phyloP scores from a whole-genome alignment of 2,888 invertebrate genomes.

The Eugnorisma glareosa region DNA sequence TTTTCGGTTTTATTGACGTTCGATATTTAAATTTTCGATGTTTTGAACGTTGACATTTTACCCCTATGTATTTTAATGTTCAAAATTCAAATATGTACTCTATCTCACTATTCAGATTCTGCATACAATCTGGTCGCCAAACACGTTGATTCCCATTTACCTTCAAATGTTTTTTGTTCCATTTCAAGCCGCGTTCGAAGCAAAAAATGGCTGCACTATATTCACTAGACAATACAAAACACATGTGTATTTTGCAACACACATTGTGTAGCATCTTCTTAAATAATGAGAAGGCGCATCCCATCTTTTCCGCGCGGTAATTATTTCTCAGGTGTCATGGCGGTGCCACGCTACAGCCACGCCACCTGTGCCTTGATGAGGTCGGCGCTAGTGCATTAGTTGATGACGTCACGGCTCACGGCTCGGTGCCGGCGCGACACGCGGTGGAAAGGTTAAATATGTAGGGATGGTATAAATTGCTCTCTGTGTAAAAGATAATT shows the following conservation, averaged over 20 bases:
- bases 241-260: conserved; percentile 71
- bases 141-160: conserved; percentile 34
- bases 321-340: conserved; percentile 79
- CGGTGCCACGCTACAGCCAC: conserved; percentile 53
- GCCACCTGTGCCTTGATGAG: conserved; percentile 77
- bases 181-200: conserved; percentile 49
- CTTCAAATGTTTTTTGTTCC: conserved; percentile 40
- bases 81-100: too few species aligned
- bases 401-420: conserved; percentile 85
- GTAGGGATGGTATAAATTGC: conserved; percentile 2
- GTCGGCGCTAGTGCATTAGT: conserved; percentile 86
- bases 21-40: too few species aligned
- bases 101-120: background rate
- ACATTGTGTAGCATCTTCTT: conserved; percentile 79
- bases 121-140: conserved; percentile 11
- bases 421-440: conserved; percentile 67
- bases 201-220: conserved; percentile 60
- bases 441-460: conserved; percentile 31
- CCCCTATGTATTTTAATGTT: too few species aligned
- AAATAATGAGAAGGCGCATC: conserved; percentile 83
- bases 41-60: too few species aligned
- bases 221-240: conserved; percentile 69
- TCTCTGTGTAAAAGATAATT: background rate
- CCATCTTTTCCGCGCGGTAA: conserved; percentile 84
- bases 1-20: too few species aligned